These are phyloP conservation scores for Cryptus armator DNA, from an alignment of 2,888 invertebrate species.

Conservation along the genomic window DNA sequence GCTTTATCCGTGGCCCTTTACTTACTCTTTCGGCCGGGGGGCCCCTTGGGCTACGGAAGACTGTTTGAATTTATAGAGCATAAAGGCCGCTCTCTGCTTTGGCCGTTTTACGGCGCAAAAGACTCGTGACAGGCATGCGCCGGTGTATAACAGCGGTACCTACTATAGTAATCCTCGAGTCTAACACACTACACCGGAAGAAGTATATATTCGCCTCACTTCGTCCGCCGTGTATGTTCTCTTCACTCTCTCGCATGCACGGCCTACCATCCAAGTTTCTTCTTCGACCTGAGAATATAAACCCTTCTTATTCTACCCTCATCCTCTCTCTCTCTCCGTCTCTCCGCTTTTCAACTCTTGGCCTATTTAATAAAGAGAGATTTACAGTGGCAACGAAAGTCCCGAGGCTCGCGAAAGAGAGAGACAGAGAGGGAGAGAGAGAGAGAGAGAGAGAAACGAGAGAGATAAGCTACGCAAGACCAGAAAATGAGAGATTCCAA, in stretches of 20 bases:
- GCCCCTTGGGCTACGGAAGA: conserved; percentile 73
- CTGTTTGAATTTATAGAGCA: conserved; percentile 82
- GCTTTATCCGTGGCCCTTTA: conserved; percentile 34
- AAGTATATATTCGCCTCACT: conserved; percentile 8
- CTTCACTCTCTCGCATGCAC: conserved; percentile 5
- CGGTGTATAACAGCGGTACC: conserved; percentile 41
- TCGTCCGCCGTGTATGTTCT: conserved; percentile 3
- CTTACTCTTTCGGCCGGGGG: conserved; percentile 13
- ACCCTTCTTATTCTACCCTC: conserved; percentile 65
- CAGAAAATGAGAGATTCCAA: conserved; percentile 48
- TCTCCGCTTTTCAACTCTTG: conserved; percentile 71
- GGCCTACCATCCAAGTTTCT: conserved; percentile 25
- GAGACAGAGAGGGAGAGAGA: too few species aligned
- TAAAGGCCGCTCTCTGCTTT: conserved; percentile 78
- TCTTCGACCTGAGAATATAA: conserved; percentile 60
- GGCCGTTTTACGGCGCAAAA: conserved; percentile 75
- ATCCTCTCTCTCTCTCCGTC: conserved; percentile 77
- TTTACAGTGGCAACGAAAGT: conserved; percentile 81
- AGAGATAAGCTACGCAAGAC: neutral
- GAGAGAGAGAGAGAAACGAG: neutral
- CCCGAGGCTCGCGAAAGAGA: conserved; percentile 75
- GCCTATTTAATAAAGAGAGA: conserved; percentile 78
- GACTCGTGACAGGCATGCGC: conserved; percentile 76
- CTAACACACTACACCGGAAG: conserved; percentile 25
- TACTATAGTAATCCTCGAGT: conserved; percentile 44